Evolutionary conservation across 1,140 invertebrate genomes (phyloP).

Genomic region (Zaprionus camerounensis): DNA sequence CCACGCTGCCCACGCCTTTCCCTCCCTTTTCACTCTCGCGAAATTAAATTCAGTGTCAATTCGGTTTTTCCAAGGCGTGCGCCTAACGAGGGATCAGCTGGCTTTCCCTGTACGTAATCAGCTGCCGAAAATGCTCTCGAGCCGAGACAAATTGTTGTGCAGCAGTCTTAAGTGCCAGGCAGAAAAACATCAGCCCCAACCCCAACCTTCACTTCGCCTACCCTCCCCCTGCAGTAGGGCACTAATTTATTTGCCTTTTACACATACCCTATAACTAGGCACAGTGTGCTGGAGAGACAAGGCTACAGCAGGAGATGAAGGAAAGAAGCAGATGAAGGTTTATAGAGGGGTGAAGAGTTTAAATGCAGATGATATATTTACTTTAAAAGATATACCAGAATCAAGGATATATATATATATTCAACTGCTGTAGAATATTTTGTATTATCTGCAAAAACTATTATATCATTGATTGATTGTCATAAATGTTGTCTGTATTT

Average conservation of each 20-base stretch:
- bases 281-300: neutral
- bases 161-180: constrained; percentile 20
- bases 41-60: constrained; percentile 81
- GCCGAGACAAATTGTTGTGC: constrained; percentile 47
- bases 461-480: too few species aligned
- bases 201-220: neutral
- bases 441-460: too few species aligned
- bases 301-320: neutral
- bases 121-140: constrained; percentile 38
- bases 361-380: neutral
- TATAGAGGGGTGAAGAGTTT: neutral
- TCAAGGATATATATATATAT: too few species aligned
- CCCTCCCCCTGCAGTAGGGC: neutral
- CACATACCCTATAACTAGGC: constrained; percentile 6
- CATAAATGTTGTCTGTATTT: too few species aligned
- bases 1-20: neutral
- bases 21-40: constrained; percentile 11
- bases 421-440: too few species aligned
- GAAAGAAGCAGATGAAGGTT: neutral
- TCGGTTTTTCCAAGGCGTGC: constrained; percentile 47
- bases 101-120: constrained; percentile 37
- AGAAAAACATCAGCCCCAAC: neutral
- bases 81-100: constrained; percentile 59
- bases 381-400: neutral
- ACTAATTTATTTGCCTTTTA: constrained; percentile 24